phyloP scores from a whole-genome alignment of 2,113 vertebrate species.

The Anoura caudifer region DNA sequence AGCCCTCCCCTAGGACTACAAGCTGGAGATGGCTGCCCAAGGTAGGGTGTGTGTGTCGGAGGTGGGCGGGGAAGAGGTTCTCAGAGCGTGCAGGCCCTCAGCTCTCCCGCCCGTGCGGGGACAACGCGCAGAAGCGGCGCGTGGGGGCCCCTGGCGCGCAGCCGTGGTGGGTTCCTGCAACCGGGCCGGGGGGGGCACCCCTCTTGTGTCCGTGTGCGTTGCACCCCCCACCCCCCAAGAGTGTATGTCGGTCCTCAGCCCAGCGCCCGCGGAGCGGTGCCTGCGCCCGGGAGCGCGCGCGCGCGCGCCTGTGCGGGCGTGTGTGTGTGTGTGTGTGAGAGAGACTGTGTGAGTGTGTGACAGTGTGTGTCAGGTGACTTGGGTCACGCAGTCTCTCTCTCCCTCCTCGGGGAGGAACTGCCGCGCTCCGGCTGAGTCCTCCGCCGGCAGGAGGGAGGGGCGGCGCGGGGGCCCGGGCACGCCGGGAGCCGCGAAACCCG shows the following conservation, averaged over 20 bases:
- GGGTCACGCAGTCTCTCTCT: constrained; percentile 81
- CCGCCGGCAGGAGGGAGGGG: constrained; percentile 58
- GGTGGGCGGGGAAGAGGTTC: neutral
- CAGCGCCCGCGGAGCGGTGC: neutral
- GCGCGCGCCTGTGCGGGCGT: constrained; percentile 33
- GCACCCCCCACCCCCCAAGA: neutral
- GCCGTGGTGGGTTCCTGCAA: constrained; percentile 5
- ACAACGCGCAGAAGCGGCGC: constrained; percentile 19
- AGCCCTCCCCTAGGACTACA: neutral
- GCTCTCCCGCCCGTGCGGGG: neutral
- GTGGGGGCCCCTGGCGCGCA: constrained; percentile 42
- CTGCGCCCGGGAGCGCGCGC: constrained; percentile 30
- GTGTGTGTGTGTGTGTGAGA: neutral
- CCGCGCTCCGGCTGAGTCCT: constrained; percentile 71
- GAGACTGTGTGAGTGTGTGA: constrained; percentile 28
- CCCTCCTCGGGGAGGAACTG: constrained; percentile 73
- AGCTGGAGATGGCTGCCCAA: neutral
- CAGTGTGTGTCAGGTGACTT: constrained; percentile 83
- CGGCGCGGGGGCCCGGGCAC: constrained; percentile 35
- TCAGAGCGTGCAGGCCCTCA: neutral
- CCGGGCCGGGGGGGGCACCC: neutral
- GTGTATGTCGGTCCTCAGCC: neutral
- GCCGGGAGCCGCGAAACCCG: constrained; percentile 21
- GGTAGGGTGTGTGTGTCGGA: too few relatives aligned
- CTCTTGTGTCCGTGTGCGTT: neutral